A percentile compares a stretch with the other conserved stretches of the same genome.
Conservation (phyloP, 2,797 vertebrate genomes). For the Enteromius mattozi region DNA sequence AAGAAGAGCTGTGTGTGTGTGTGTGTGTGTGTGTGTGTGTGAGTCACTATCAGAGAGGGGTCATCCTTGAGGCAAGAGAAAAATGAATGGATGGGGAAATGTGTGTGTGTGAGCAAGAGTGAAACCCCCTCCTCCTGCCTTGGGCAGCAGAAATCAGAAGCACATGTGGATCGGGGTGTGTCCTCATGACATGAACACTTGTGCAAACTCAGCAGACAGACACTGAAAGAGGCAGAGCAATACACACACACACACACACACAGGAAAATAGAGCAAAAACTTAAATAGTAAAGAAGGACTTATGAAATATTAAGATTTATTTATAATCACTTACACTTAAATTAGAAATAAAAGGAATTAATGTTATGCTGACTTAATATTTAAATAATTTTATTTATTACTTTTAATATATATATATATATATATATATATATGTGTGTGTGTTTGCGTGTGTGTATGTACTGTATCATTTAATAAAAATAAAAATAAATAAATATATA, state of each 20-base stretch:
- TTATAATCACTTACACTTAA: neutral
- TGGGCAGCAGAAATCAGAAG: constrained; percentile 10
- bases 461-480: too few relatives aligned
- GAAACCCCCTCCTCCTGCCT: neutral
- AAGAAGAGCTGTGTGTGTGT: too few relatives aligned
- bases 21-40: constrained; percentile 40
- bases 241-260: neutral
- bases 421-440: too few relatives aligned
- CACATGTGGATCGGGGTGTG: constrained; percentile 41
- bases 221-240: neutral
- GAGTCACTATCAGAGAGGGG: constrained; percentile 40
- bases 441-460: too few relatives aligned
- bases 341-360: neutral
- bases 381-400: too few relatives aligned
- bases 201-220: constrained; percentile 37
- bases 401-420: too few relatives aligned
- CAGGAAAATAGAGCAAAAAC: neutral
- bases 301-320: too few relatives aligned
- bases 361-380: neutral
- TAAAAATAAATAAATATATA: too few relatives aligned
- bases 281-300: too few relatives aligned
- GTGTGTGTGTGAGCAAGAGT: neutral
- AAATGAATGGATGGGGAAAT: constrained; percentile 10
- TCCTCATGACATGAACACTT: neutral
- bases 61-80: constrained; percentile 45